These are phyloP conservation scores for Peromyscus leucopus DNA, from an alignment of 2,113 vertebrate genomes.

Conservation along the genomic window DNA sequence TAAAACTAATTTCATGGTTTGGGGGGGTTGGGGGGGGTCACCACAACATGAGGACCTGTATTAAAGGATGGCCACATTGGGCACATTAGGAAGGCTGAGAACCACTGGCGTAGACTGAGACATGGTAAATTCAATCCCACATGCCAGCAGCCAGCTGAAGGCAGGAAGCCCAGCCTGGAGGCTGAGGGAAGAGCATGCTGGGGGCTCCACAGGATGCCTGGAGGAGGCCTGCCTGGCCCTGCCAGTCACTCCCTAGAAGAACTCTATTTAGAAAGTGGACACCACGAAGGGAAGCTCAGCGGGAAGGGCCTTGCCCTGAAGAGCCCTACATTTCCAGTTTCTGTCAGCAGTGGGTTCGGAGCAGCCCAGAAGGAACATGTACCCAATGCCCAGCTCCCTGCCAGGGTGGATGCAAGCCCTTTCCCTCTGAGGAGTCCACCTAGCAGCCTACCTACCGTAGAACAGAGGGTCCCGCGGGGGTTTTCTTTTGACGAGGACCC, in stretches of 20 bases:
- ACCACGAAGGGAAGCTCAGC: neutral
- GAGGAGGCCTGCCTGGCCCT: neutral
- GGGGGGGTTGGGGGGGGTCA: neutral
- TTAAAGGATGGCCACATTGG: neutral
- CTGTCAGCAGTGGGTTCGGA: neutral
- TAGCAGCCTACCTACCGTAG: conserved; percentile 92
- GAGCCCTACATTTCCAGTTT: neutral
- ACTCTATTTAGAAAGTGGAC: neutral
- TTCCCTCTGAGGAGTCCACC: neutral
- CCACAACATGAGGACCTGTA: neutral
- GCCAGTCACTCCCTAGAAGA: neutral
- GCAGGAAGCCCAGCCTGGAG: neutral
- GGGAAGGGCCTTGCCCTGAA: neutral
- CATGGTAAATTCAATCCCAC: neutral
- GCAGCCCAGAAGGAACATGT: neutral
- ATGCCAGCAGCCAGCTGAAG: neutral
- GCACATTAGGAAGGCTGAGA: neutral
- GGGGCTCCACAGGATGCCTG: neutral
- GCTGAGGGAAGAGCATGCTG: neutral
- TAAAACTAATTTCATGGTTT: neutral
- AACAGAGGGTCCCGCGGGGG: conserved; percentile 94
- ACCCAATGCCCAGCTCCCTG: neutral
- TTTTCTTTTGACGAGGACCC: conserved; percentile 91
- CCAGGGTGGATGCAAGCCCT: neutral
- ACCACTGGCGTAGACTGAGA: neutral